phyloP scores from a whole-genome alignment of 64 coral and sea anemone genomes.

The Orbicella faveolata region DNA sequence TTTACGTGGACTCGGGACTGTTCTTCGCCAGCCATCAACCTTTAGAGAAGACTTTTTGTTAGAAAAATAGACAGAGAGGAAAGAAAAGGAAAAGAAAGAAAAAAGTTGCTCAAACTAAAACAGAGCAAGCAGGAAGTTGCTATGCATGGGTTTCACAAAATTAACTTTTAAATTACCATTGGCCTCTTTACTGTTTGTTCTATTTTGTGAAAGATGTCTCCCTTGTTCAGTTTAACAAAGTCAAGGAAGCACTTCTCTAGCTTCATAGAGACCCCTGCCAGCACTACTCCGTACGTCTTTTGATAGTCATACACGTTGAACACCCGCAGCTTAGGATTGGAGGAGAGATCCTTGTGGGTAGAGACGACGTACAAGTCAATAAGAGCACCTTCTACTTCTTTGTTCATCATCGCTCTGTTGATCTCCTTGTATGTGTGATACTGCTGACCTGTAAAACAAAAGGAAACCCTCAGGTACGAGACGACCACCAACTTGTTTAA shows the following conservation, averaged over 20 bases:
- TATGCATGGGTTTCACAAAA: too few species aligned
- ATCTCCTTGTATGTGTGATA: slow-evolving; percentile 41
- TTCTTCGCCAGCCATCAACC: too few species aligned
- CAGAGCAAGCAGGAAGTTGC: too few species aligned
- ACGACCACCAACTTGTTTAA: too few species aligned
- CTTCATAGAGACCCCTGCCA: slow-evolving; percentile 4
- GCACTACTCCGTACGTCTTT: slow-evolving; percentile 23
- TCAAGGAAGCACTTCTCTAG: slow-evolving; percentile 38
- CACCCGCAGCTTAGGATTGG: background rate
- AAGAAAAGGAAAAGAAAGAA: background rate
- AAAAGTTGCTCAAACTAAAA: too few species aligned
- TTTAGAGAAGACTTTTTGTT: too few species aligned
- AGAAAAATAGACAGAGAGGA: background rate
- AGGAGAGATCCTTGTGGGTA: slow-evolving; percentile 21
- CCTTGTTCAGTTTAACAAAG: background rate
- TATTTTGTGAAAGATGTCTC: background rate
- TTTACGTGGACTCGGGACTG: too few species aligned
- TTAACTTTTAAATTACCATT: background rate
- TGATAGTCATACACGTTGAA: slow-evolving; percentile 17
- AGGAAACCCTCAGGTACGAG: background rate
- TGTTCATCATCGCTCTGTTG: slow-evolving; percentile 5
- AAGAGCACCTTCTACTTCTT: slow-evolving; percentile 22
- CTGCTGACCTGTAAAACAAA: background rate
- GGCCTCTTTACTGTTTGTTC: background rate
- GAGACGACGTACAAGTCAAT: slow-evolving; percentile 30